A percentile compares a stretch with the other conserved stretches of the same genome.
These are phyloP conservation scores for Cantharis nigra DNA, from an alignment of 2,888 invertebrate genomes.

Conservation along the genomic window DNA sequence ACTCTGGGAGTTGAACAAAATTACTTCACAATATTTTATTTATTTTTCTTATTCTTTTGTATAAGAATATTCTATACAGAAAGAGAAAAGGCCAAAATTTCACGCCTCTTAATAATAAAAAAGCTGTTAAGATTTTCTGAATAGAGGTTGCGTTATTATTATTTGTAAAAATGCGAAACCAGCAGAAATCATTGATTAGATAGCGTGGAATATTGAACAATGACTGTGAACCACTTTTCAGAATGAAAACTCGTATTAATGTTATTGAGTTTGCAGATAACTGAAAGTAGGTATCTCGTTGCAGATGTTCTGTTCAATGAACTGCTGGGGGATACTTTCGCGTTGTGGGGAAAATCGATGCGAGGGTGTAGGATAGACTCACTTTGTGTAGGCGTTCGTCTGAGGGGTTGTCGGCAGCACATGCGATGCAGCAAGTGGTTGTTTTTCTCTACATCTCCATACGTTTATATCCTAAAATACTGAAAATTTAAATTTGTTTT, in stretches of 20 bases:
- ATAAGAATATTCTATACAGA: no score
- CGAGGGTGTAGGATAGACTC: slow-evolving; percentile 48
- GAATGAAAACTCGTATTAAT: slow-evolving; percentile 23
- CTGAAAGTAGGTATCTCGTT: slow-evolving; percentile 36
- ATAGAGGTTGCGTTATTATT: background rate
- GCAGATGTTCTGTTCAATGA: slow-evolving; percentile 52
- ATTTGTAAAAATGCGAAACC: background rate
- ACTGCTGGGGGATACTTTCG: slow-evolving; percentile 36
- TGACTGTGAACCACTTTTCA: slow-evolving; percentile 14
- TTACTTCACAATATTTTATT: no score
- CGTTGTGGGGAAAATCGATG: slow-evolving; percentile 27
- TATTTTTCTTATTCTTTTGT: no score
- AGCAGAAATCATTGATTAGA: background rate
- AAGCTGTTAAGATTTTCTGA: background rate
- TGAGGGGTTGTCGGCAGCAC: slow-evolving; percentile 46
- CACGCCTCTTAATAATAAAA: background rate
- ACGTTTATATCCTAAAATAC: background rate
- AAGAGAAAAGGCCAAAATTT: background rate
- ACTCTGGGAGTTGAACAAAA: no score
- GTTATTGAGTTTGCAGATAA: slow-evolving; percentile 40
- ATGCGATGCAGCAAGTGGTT: slow-evolving; percentile 41
- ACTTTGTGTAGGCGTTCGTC: slow-evolving; percentile 51
- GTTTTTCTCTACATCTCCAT: background rate
- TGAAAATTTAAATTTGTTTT: background rate
- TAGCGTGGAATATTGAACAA: background rate